Conservation (phyloP, 2,797 vertebrate genomes). For the Meriones psammophilus region DNA sequence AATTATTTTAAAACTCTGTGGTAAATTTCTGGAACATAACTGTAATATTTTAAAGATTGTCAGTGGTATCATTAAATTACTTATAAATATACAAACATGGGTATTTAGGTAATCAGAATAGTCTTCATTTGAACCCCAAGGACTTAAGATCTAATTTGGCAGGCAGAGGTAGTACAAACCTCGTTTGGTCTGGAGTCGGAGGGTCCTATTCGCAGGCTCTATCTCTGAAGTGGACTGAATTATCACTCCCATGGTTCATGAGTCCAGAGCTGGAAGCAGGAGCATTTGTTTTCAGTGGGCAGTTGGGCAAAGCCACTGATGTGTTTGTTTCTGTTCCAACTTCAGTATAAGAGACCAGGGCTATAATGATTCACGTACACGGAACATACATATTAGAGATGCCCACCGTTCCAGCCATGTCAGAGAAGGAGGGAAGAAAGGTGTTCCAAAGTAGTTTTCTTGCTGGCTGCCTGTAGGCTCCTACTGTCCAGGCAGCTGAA, state of each 20-base stretch:
- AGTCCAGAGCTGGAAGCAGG: not conserved
- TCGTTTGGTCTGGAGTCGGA: not conserved
- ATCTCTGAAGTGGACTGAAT: not conserved
- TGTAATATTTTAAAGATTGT: not conserved
- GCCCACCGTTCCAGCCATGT: not conserved
- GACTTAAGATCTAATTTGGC: not conserved
- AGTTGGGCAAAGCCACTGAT: not conserved
- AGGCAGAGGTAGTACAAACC: not conserved
- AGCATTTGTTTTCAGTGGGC: not conserved
- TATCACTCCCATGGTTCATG: not conserved
- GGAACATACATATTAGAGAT: not conserved
- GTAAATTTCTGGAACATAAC: slow-evolving; percentile 1
- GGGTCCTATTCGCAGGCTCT: not conserved
- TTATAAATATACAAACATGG: not conserved
- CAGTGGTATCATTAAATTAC: not conserved
- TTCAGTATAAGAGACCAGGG: not conserved
- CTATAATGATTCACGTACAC: not conserved
- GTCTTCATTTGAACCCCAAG: not conserved
- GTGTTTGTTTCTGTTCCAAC: not conserved
- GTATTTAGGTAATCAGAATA: not conserved
- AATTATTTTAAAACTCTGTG: not conserved
- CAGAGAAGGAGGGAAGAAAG: not conserved
- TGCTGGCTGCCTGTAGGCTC: not conserved
- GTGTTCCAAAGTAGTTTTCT: not conserved
- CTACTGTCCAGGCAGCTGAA: not conserved